These are phyloP conservation scores for Brenthis ino DNA, from an alignment of 2,888 invertebrate genomes.

Conservation along the genomic window DNA sequence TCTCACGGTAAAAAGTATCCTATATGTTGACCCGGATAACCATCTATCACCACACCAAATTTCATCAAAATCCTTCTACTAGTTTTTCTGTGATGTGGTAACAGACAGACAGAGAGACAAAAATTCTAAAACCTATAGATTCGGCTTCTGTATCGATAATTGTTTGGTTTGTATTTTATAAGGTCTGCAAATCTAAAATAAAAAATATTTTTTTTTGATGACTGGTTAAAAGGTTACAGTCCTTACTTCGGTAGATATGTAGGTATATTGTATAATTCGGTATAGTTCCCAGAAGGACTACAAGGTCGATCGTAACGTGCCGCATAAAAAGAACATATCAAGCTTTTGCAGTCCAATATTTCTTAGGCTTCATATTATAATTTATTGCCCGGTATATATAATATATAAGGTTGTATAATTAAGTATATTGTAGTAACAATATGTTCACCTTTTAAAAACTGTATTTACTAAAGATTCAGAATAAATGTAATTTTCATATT, in stretches of 20 bases:
- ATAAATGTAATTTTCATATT: too few species aligned
- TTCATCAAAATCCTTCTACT: too few species aligned
- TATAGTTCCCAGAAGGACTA: slow-evolving; percentile 32
- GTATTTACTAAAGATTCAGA: too few species aligned
- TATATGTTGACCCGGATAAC: too few species aligned
- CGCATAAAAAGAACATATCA: slow-evolving; percentile 27
- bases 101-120: too few species aligned
- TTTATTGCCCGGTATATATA: not conserved
- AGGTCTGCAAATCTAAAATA: not conserved
- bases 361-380: slow-evolving; percentile 5
- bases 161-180: too few species aligned
- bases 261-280: slow-evolving; percentile 1
- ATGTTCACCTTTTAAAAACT: too few species aligned
- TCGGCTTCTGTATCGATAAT: too few species aligned
- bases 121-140: too few species aligned
- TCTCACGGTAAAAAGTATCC: too few species aligned
- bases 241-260: slow-evolving; percentile 10
- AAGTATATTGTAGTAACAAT: not conserved
- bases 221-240: slow-evolving; percentile 6
- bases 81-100: too few species aligned
- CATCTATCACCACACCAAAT: too few species aligned
- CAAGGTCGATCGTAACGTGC: slow-evolving; percentile 28
- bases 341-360: slow-evolving; percentile 10
- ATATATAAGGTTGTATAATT: not conserved
- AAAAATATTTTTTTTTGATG: not conserved